Percentiles rank a stretch among this genome's conserved stretches.
phyloP scores from a whole-genome alignment of 2,888 invertebrate species.

The Lissonota sp. region DNA sequence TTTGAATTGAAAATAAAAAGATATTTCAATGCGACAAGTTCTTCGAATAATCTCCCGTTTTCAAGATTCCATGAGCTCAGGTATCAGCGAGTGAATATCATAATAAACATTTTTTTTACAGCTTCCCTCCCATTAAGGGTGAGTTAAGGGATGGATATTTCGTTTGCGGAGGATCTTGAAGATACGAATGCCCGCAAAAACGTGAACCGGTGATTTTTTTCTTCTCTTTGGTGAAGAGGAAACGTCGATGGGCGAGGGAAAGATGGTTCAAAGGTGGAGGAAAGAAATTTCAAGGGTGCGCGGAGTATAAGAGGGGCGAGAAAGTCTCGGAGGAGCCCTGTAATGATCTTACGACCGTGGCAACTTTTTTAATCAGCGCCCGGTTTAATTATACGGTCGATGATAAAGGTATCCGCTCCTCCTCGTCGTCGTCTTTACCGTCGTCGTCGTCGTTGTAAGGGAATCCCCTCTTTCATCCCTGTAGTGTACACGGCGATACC shows the following conservation, averaged over 20 bases:
- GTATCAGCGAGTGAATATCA: too few relatives aligned
- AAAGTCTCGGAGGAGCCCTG: constrained; percentile 73
- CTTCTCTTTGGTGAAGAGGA: constrained; percentile 23
- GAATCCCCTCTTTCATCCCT: constrained; percentile 33
- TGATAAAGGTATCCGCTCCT: constrained; percentile 79
- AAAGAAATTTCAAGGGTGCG: constrained; percentile 55
- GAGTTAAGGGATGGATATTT: too few relatives aligned
- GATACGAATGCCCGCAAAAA: background rate
- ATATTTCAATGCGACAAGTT: too few relatives aligned
- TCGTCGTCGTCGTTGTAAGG: constrained; percentile 44
- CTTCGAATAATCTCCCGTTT: too few relatives aligned
- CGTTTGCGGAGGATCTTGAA: background rate
- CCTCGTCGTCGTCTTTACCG: constrained; percentile 47
- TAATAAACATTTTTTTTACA: too few relatives aligned
- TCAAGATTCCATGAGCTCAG: too few relatives aligned
- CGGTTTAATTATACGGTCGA: constrained; percentile 83
- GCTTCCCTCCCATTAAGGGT: too few relatives aligned
- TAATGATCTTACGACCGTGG: constrained; percentile 82
- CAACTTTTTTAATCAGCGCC: constrained; percentile 84
- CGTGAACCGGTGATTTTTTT: background rate
- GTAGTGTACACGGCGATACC: background rate
- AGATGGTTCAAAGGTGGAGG: constrained; percentile 43
- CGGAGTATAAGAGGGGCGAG: constrained; percentile 58
- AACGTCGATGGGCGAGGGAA: constrained; percentile 46
- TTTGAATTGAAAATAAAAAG: too few relatives aligned